Percentiles rank a stretch among this genome's conserved stretches.
Conservation (phyloP, 2,888 invertebrate species). For the Meiosimyza platycephala region DNA sequence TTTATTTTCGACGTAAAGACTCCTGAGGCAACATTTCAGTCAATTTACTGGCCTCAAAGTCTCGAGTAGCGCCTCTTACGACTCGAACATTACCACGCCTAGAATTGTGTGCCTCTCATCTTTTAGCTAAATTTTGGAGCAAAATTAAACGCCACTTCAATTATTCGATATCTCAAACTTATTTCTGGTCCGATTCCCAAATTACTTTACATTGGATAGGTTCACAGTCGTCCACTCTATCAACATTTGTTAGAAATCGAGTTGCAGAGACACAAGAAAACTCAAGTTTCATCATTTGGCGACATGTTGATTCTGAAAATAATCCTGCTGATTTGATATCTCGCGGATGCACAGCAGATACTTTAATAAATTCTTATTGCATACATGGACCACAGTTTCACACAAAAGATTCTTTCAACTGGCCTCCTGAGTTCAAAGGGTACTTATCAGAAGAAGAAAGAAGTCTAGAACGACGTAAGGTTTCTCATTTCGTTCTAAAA, state of each 20-base stretch:
- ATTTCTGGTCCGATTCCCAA: no score
- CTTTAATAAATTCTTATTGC: slow-evolving; percentile 14
- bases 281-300: background rate
- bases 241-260: no score
- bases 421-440: background rate
- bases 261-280: no score
- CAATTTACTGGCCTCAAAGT: slow-evolving; percentile 9
- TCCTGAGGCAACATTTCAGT: background rate
- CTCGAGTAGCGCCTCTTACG: background rate
- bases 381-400: slow-evolving; percentile 12
- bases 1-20: background rate
- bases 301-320: background rate
- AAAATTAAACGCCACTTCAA: no score
- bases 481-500: background rate
- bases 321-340: background rate
- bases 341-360: slow-evolving; percentile 14
- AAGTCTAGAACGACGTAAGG: background rate
- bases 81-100: no score
- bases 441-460: background rate
- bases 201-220: no score
- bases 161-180: no score
- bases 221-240: no score
- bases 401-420: background rate
- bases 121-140: no score
- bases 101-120: no score